Evolutionary conservation across 2,113 vertebrate species (phyloP).

Genomic region (Saimiri boliviensis): DNA sequence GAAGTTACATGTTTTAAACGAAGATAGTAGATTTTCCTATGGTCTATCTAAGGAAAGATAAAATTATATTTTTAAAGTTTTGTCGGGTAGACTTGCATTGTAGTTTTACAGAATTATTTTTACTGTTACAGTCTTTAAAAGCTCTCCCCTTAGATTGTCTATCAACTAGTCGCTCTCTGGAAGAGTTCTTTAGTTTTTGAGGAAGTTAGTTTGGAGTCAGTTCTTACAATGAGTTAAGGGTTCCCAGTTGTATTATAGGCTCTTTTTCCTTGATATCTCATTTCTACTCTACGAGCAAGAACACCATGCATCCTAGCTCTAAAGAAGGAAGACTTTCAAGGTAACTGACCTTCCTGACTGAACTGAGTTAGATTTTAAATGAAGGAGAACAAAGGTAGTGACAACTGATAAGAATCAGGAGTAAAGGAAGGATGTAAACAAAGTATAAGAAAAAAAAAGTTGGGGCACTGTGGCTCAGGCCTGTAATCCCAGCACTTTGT

Average conservation of each 20-base stretch:
- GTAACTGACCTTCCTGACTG: conserved; percentile 14
- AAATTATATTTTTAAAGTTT: not conserved
- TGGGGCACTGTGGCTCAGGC: too few relatives aligned
- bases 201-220: not conserved
- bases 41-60: conserved; percentile 1
- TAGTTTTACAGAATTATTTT: not conserved
- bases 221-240: not conserved
- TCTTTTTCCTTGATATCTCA: not conserved
- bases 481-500: too few relatives aligned
- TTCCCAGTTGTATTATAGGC: not conserved
- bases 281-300: not conserved
- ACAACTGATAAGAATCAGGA: conserved; percentile 9
- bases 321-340: conserved; percentile 17
- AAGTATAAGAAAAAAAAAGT: not conserved
- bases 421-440: conserved; percentile 18
- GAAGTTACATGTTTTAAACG: conserved; percentile 35
- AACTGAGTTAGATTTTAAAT: conserved; percentile 34
- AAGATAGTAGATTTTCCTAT: conserved; percentile 11
- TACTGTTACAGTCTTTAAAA: not conserved
- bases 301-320: not conserved
- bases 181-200: conserved; percentile 13
- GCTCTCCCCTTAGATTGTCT: not conserved
- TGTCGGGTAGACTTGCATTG: not conserved
- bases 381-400: not conserved
- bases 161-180: not conserved